Base-by-base conservation (phyloP, 30 jellyfish, hydroid and myxozoan species). In the Rhopilema esculentum region DNA sequence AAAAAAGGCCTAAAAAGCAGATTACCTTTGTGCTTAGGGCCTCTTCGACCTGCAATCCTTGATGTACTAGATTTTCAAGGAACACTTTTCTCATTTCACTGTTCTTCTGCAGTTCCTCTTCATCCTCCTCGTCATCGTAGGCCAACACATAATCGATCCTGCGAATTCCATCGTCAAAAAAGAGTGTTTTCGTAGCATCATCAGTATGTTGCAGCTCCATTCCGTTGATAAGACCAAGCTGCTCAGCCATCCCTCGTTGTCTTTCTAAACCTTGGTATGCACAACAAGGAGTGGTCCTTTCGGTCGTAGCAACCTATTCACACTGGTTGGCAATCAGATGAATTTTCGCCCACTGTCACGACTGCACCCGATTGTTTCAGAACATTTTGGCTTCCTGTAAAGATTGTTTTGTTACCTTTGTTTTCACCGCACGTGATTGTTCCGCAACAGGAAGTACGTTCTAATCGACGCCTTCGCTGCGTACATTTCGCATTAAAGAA, bases 121-220 rank as follows among this genome's bases (percentile, higher is more conserved):
- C 96, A 63, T 90, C 97, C 27, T 66, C 91, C 49, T 77, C 91
- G 32, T 74, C 91, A 16, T 32, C 92, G 77, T 82, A 95, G 66
- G 93, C 99, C 57, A 95, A 49, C 52, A 95, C 95, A 66, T 64
- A 90, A 69, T 95, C 99, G 73, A 95, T 90, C 73, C 87, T 85
- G 50, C 99, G 97, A 30, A 50, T 86, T 7, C 99, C 99, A 95
- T 95, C 99, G 4, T 90, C 90, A 71, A 93, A 93, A 78, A 21
- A 80, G 65, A 88, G 84, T 8, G 97, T 67, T 27, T 79, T 88
- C 8, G 22, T 79, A 33, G 17, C 53, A 19, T 85, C 94, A 12
- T 80, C 91, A 0, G 76, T 63, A 76, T 33, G 63, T 49, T 88
- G 97, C 27, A 88, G 83, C 89, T 88, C 97, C 97, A 88, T 88